These are phyloP conservation scores for Amphilophus citrinellus DNA, from an alignment of 2,113 vertebrate species.

Conservation along the genomic window DNA sequence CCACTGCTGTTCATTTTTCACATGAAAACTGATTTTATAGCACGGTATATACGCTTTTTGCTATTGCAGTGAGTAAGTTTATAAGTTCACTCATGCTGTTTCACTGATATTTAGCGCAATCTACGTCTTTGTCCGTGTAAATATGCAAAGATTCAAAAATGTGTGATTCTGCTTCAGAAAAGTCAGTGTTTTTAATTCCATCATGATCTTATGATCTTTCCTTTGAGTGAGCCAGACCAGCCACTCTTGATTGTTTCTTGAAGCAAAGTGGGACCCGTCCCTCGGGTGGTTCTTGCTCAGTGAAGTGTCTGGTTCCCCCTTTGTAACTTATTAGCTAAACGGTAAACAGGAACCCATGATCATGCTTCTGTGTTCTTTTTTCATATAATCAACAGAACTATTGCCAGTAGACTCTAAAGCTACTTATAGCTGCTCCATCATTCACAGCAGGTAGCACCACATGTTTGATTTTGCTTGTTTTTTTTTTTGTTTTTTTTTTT, in stretches of 20 bases:
- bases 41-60: slow-evolving; percentile 22
- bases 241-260: neutral
- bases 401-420: slow-evolving; percentile 45
- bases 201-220: slow-evolving; percentile 9
- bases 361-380: slow-evolving; percentile 33
- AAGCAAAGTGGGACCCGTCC: slow-evolving; percentile 2
- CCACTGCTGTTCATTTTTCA: neutral
- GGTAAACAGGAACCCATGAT: slow-evolving; percentile 10
- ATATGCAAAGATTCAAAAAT: slow-evolving; percentile 31
- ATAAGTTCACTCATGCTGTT: slow-evolving; percentile 21
- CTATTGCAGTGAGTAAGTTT: slow-evolving; percentile 20
- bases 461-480: neutral
- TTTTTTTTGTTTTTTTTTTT: no score
- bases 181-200: slow-evolving; percentile 20
- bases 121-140: slow-evolving; percentile 5
- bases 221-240: slow-evolving; percentile 18
- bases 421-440: neutral
- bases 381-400: slow-evolving; percentile 21
- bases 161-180: slow-evolving; percentile 13
- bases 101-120: slow-evolving; percentile 2
- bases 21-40: neutral
- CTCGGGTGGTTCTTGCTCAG: slow-evolving; percentile 28
- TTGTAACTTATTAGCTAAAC: slow-evolving; percentile 28
- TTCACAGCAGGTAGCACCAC: neutral
- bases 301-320: slow-evolving; percentile 49